Percentiles rank a stretch among this genome's conserved stretches.
phyloP scores from a whole-genome alignment of 2,113 vertebrate genomes.

The Vicugna pacos region DNA sequence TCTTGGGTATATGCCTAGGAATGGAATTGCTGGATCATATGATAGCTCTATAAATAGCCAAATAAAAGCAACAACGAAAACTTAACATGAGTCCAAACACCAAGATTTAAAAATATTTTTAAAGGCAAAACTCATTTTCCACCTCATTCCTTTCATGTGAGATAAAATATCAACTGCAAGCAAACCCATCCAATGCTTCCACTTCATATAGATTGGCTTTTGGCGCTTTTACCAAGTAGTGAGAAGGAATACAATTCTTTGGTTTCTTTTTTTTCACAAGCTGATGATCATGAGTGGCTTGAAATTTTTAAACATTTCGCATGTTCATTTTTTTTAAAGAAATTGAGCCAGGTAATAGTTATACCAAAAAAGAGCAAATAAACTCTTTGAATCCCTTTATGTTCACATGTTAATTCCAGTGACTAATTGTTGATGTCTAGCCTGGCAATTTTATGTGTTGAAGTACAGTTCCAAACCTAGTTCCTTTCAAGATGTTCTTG shows the following conservation, averaged over 20 bases:
- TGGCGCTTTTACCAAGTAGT: neutral
- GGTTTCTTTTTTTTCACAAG: conserved; percentile 33
- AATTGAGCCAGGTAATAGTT: neutral
- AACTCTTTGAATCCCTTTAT: conserved; percentile 7
- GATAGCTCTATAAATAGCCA: neutral
- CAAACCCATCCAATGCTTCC: neutral
- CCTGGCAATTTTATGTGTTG: neutral
- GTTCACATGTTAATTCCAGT: conserved; percentile 29
- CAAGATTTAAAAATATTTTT: conserved; percentile 8
- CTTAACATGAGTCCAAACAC: neutral
- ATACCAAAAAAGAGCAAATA: neutral
- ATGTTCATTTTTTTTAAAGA: neutral
- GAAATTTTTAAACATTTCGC: neutral
- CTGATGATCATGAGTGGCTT: neutral
- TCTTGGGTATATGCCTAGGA: neutral
- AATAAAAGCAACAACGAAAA: neutral
- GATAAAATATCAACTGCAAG: neutral
- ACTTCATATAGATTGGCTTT: neutral
- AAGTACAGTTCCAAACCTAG: conserved; percentile 8
- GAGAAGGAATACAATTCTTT: neutral
- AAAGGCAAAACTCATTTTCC: conserved; percentile 22
- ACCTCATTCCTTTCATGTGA: neutral
- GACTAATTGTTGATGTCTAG: conserved; percentile 26
- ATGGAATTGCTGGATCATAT: neutral
- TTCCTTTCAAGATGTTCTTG: conserved; percentile 51